Evolutionary conservation across 2,797 vertebrate genomes (phyloP).

Genomic region (Sciurus vulgaris): DNA sequence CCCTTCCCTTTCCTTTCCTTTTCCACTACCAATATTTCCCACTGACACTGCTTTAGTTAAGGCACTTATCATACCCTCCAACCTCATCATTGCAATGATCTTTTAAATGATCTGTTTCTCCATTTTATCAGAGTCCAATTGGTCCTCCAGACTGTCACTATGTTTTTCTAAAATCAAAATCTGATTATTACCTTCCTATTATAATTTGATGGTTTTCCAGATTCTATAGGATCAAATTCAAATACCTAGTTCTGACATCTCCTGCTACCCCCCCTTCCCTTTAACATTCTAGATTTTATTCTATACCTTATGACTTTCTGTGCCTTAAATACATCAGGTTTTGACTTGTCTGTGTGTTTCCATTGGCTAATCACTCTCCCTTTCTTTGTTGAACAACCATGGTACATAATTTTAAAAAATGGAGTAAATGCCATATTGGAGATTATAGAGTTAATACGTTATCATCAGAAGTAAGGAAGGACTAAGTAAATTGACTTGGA

Average conservation of each 20-base stretch:
- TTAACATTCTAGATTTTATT: not conserved
- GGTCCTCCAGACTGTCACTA: not conserved
- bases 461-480: not conserved
- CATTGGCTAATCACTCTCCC: not conserved
- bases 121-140: not conserved
- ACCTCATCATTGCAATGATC: not conserved
- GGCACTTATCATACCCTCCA: not conserved
- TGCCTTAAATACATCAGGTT: not conserved
- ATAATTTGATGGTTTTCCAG: not conserved
- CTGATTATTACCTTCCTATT: not conserved
- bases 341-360: not conserved
- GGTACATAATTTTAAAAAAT: not conserved
- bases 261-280: not conserved
- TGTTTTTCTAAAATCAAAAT: slow-evolving; percentile 17
- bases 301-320: not conserved
- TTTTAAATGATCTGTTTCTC: not conserved
- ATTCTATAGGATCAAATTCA: not conserved
- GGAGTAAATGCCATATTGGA: not conserved
- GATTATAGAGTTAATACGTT: not conserved
- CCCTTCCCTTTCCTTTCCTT: not conserved
- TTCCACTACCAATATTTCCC: not conserved
- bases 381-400: not conserved
- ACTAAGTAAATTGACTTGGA: not conserved
- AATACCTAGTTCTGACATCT: not conserved
- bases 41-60: not conserved